phyloP scores from a whole-genome alignment of 1,140 invertebrate species.

The Nylanderia fulva region DNA sequence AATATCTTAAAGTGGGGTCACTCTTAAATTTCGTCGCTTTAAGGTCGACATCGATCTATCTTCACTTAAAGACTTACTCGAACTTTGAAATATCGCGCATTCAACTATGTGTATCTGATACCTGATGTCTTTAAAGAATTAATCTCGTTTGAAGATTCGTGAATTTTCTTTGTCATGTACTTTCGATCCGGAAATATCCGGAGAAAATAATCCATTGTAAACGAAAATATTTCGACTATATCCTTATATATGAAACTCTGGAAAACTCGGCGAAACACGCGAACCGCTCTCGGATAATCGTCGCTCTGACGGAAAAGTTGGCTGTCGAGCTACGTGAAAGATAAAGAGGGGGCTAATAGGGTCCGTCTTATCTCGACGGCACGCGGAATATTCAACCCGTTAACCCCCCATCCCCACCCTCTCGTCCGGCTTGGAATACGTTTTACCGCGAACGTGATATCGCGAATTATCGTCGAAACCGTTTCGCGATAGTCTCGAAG shows the following conservation, averaged over 20 bases:
- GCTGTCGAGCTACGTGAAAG: constrained; percentile 67
- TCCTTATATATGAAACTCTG: constrained; percentile 62
- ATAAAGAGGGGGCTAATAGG: constrained; percentile 69
- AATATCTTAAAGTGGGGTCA: too few relatives aligned
- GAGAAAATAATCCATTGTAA: constrained; percentile 65
- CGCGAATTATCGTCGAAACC: background rate
- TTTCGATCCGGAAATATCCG: constrained; percentile 50
- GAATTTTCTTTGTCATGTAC: background rate
- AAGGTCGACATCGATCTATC: too few relatives aligned
- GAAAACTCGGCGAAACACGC: constrained; percentile 75
- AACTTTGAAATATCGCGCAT: too few relatives aligned
- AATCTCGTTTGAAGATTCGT: background rate
- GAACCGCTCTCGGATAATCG: constrained; percentile 70
- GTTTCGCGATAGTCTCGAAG: background rate
- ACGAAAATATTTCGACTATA: constrained; percentile 57
- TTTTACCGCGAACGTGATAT: constrained; percentile 5
- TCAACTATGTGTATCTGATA: too few relatives aligned
- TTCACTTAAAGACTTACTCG: too few relatives aligned
- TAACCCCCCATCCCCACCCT: background rate
- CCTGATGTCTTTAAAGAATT: too few relatives aligned
- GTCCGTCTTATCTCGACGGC: constrained; percentile 57
- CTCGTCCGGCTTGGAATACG: background rate
- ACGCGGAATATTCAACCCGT: constrained; percentile 5
- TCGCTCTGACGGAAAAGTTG: constrained; percentile 68
- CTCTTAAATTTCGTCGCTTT: too few relatives aligned